Base-by-base conservation (phyloP, 2,797 vertebrate species). In the Eupleurogrammus muticus region DNA sequence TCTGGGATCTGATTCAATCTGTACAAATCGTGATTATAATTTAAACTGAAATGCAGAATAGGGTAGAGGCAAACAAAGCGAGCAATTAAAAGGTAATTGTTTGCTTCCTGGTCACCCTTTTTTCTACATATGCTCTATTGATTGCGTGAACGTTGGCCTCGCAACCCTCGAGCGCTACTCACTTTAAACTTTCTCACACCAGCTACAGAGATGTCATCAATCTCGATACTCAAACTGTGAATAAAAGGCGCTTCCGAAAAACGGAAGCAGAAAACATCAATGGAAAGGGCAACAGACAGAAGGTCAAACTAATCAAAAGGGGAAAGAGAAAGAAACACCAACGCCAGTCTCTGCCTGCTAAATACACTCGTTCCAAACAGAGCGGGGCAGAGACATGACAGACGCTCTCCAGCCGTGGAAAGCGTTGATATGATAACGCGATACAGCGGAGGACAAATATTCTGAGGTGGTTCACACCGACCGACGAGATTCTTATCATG, bases 391-490 rank as follows among this genome's bases (percentile, higher is more conserved):
- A n/a, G 58, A 46, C 21, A 63, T 2, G 14, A 54, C 12, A 48
- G 48, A 61, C 4, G 9, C 23, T 32, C 19, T 38, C 35, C 47
- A 79, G 57, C 34, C 6, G 42, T 36, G 20, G 19, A 57, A 62
- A 75, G 46, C 5, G 35, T 55, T 54, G 67, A 62, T 74, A 44
- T 47, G 38, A 34, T 63, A 77, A 63, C 66, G 23, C 3, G 52
- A 63, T 21, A 60, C n/a, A 68, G 38, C 35, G 56, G 56, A 56
- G 20, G 63, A 70, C 49, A 44, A 68, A 49, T 49, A 38, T 52
- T 61, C 77, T 63, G 60, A 70, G 40, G 70, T 38, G 63, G 57
- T 34, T 81, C 64, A 75, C 70, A 49, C 7, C 66, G 44, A 64
- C 10, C 6, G 69, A 62, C 38, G 8, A 77, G 72, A 81, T 60